Conservation (phyloP, 2,113 vertebrate genomes). For the Chiloscyllium plagiosum region DNA sequence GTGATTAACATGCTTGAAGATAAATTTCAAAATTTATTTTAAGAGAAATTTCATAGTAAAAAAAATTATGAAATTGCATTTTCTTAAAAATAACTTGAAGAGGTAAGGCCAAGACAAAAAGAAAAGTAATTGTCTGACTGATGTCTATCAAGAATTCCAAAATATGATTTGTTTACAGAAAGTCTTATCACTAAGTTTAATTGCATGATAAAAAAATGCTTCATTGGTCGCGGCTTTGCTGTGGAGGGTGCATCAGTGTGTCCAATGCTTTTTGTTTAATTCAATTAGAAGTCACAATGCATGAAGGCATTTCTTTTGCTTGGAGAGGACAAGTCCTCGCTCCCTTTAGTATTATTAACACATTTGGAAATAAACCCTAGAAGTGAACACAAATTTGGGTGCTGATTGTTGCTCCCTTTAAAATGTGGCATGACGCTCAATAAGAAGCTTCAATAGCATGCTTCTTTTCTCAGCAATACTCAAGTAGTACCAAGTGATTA, state of each 20-base stretch:
- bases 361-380: not conserved
- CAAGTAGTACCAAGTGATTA: not conserved
- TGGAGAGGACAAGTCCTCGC: not conserved
- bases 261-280: not conserved
- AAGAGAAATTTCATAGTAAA: not conserved
- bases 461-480: not conserved
- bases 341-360: not conserved
- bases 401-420: not conserved
- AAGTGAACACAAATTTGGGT: not conserved
- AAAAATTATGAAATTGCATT: not conserved
- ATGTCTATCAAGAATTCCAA: not conserved
- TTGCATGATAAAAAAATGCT: not conserved
- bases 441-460: not conserved
- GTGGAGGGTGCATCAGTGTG: not conserved
- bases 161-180: not conserved
- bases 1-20: constrained; percentile 24
- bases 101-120: not conserved
- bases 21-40: not conserved
- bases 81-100: not conserved
- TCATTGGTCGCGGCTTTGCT: not conserved
- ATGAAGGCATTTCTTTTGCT: not conserved
- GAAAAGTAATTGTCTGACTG: not conserved
- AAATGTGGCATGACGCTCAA: not conserved
- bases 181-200: not conserved
- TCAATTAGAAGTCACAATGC: not conserved